These are phyloP conservation scores for Ptychochromis oligacanthus DNA, from an alignment of 2,113 vertebrate species.

Conservation along the genomic window DNA sequence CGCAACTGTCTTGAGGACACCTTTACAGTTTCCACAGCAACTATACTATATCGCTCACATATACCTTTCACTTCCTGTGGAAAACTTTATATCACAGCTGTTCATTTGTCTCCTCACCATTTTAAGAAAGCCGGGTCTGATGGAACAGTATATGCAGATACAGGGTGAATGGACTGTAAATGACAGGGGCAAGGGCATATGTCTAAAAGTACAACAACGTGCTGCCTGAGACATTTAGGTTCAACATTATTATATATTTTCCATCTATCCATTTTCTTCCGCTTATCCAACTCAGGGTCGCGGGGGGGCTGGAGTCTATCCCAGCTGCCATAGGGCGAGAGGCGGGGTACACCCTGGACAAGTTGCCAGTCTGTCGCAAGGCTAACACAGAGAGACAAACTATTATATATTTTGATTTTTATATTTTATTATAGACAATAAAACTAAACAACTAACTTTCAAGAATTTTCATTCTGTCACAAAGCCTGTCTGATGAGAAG, in stretches of 20 bases:
- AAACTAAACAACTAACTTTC: neutral
- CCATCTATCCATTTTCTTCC: no score
- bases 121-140: neutral
- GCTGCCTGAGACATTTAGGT: neutral
- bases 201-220: neutral
- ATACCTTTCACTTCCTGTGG: constrained; percentile 48
- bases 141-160: neutral
- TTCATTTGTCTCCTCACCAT: neutral
- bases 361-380: no score
- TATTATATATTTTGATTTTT: no score
- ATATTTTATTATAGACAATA: neutral
- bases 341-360: no score
- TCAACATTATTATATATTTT: no score
- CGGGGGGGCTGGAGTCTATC: no score
- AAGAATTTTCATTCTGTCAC: neutral
- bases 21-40: constrained; percentile 78
- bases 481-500: neutral
- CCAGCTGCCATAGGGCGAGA: no score
- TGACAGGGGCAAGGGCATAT: neutral
- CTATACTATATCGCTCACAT: constrained; percentile 53
- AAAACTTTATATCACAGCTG: constrained; percentile 43
- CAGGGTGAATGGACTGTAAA: neutral
- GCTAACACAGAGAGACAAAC: no score
- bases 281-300: no score
- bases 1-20: constrained; percentile 46